phyloP scores from a whole-genome alignment of 2,113 vertebrate genomes.

The Macrotus californicus region DNA sequence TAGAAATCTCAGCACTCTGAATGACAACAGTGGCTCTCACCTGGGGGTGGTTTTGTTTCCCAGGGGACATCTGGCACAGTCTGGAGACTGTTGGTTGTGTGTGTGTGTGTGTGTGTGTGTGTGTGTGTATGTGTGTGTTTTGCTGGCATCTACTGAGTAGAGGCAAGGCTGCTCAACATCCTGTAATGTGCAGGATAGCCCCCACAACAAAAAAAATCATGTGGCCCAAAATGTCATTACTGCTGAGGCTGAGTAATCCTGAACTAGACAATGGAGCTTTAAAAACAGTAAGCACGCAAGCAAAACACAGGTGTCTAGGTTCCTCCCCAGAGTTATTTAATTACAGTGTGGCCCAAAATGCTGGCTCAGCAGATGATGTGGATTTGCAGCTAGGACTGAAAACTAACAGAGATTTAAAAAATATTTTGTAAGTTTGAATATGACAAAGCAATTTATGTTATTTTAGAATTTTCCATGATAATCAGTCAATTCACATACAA shows the following conservation, averaged over 20 bases:
- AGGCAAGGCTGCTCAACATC: neutral
- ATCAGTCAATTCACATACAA: neutral
- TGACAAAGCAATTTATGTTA: neutral
- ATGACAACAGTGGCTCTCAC: neutral
- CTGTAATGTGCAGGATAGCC: neutral
- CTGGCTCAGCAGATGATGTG: neutral
- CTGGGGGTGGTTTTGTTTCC: neutral
- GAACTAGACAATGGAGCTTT: neutral
- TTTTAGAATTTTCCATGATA: neutral
- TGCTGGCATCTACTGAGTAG: neutral
- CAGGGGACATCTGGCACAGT: neutral
- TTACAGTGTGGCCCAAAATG: neutral
- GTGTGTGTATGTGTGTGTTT: rapidly evolving
- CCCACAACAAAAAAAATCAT: neutral
- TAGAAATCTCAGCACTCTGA: neutral
- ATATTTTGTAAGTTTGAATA: neutral
- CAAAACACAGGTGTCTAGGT: neutral
- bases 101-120: neutral
- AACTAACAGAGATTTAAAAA: neutral
- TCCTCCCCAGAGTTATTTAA: neutral
- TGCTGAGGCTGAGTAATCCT: neutral
- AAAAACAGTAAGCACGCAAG: neutral
- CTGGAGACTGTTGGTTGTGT: neutral
- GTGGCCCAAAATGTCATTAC: neutral
- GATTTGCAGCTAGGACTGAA: neutral